Percentiles rank a stretch among this genome's conserved stretches.
Conservation (phyloP, 2,888 invertebrate genomes). For the Sacculina carcini region DNA sequence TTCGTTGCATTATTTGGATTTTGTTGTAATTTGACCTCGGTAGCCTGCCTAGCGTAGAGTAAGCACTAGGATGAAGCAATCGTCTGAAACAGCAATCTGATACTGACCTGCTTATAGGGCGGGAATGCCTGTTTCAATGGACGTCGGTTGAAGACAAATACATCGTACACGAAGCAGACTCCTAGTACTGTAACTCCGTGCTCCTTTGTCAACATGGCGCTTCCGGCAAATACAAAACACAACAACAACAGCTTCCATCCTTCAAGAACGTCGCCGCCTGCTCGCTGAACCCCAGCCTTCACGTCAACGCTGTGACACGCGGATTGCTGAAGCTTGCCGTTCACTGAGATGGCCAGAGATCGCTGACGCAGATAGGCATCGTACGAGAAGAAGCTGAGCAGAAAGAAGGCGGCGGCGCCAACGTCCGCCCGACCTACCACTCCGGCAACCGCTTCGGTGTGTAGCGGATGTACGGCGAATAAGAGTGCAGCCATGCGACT, state of each 20-base stretch:
- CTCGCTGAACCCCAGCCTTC: not conserved
- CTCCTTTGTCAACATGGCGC: conserved; percentile 79
- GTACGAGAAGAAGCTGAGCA: conserved; percentile 62
- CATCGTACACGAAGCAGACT: conserved; percentile 67
- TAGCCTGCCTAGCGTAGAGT: no score
- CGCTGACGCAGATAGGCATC: conserved; percentile 30
- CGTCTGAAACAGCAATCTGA: no score
- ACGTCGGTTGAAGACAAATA: conserved; percentile 26
- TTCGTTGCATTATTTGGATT: no score
- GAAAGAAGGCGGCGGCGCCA: conserved; percentile 66
- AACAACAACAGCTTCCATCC: conserved; percentile 33
- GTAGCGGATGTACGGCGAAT: conserved; percentile 85
- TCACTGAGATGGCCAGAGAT: no score
- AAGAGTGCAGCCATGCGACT: conserved; percentile 42
- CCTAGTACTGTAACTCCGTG: conserved; percentile 76
- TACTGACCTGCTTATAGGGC: no score
- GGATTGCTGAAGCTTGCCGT: no score
- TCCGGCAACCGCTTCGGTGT: conserved; percentile 87
- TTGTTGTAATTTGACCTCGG: no score
- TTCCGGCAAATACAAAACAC: conserved; percentile 32
- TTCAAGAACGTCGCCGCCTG: conserved; percentile 9
- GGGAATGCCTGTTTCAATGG: conserved; percentile 11
- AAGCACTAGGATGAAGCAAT: no score
- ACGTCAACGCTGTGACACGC: conserved; percentile 8
- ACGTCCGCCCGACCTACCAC: conserved; percentile 86